phyloP scores from a whole-genome alignment of 2,888 invertebrate genomes.

The Liodrosophila aerea region DNA sequence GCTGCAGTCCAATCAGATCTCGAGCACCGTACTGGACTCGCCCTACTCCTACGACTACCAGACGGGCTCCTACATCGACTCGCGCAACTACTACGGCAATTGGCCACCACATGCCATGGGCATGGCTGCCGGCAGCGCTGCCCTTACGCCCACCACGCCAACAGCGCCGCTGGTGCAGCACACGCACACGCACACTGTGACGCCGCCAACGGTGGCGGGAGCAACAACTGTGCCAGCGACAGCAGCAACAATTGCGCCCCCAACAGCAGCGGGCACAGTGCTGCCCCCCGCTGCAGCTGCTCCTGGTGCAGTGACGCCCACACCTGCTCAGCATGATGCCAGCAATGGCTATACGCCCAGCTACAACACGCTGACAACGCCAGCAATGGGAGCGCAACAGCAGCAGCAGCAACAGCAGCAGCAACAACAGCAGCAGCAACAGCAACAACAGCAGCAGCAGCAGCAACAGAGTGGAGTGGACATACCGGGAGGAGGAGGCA shows the following conservation, averaged over 20 bases:
- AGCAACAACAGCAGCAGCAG: slow-evolving; percentile 29
- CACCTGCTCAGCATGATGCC: slow-evolving; percentile 65
- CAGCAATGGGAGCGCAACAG: slow-evolving; percentile 38
- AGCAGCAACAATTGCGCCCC: slow-evolving; percentile 25
- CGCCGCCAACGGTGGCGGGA: slow-evolving; percentile 60
- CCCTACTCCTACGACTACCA: slow-evolving; percentile 86
- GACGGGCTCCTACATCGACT: slow-evolving; percentile 84
- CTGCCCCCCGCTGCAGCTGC: slow-evolving; percentile 35
- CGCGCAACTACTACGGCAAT: slow-evolving; percentile 86
- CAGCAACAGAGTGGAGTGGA: slow-evolving; percentile 25
- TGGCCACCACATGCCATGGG: slow-evolving; percentile 84
- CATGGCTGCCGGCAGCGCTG: slow-evolving; percentile 50
- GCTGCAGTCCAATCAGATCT: slow-evolving; percentile 92
- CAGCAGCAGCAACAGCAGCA: slow-evolving; percentile 41
- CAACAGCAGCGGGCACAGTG: slow-evolving; percentile 21
- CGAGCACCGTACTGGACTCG: slow-evolving; percentile 91
- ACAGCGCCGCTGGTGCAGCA: slow-evolving; percentile 49
- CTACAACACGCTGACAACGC: slow-evolving; percentile 73
- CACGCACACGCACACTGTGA: slow-evolving; percentile 83
- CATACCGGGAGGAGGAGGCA: too few species aligned
- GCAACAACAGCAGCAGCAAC: slow-evolving; percentile 24
- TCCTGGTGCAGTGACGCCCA: slow-evolving; percentile 35
- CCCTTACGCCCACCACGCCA: slow-evolving; percentile 56
- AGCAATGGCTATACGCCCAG: slow-evolving; percentile 66
- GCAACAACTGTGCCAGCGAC: slow-evolving; percentile 26